Conservation (phyloP, 2,888 invertebrate species). For the Branchellion lobata region DNA sequence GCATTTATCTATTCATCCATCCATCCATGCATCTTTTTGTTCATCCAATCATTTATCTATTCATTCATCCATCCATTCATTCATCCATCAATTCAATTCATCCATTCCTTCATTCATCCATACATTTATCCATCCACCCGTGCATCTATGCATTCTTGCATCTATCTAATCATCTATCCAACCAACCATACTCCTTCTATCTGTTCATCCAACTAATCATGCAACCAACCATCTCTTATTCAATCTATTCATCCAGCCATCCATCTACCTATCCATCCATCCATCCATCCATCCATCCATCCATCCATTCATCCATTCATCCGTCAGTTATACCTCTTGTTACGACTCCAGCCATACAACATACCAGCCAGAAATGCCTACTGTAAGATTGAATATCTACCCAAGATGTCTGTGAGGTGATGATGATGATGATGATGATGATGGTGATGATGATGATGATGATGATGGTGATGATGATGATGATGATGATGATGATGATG, state of each 20-base stretch:
- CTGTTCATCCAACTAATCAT: constrained; percentile 1
- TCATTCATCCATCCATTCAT: constrained; percentile 36
- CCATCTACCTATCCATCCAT: constrained; percentile 30
- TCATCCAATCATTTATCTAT: constrained; percentile 26
- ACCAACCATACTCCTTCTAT: constrained; percentile 26
- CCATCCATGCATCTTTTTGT: constrained; percentile 33
- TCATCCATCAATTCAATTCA: constrained; percentile 32
- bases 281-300: constrained; percentile 36
- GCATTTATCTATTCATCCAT: constrained; percentile 31
- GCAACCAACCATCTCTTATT: constrained; percentile 4
- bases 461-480: not conserved
- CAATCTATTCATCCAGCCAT: constrained; percentile 2
- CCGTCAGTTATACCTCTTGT: constrained; percentile 54
- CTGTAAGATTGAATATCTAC: constrained; percentile 43
- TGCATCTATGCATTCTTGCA: constrained; percentile 13
- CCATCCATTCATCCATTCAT: constrained; percentile 23
- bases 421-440: too few species aligned
- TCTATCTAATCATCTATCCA: constrained; percentile 35
- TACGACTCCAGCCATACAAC: constrained; percentile 54
- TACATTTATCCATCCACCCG: constrained; percentile 33
- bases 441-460: too few species aligned
- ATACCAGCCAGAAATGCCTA: constrained; percentile 42
- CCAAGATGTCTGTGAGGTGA: constrained; percentile 5
- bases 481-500: constrained; percentile 32
- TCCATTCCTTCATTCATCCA: constrained; percentile 31